Conservation (phyloP, 2,888 invertebrate species). For the Colostygia pectinataria region DNA sequence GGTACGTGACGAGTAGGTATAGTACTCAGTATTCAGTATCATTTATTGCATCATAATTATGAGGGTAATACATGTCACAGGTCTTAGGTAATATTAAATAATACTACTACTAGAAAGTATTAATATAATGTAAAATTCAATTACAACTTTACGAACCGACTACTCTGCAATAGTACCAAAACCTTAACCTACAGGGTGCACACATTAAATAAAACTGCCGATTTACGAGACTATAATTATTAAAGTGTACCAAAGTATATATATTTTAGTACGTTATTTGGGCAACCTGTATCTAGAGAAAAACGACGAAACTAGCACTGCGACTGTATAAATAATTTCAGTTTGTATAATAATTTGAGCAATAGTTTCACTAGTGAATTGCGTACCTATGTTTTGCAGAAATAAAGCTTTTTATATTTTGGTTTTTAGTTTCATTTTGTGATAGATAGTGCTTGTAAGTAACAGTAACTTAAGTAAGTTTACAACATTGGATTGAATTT, state of each 20-base stretch:
- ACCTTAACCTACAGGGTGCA: conserved; percentile 3
- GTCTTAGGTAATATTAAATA: too few relatives aligned
- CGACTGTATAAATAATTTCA: neutral
- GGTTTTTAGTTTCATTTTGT: conserved; percentile 11
- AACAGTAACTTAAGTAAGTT: too few relatives aligned
- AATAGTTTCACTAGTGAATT: conserved; percentile 10
- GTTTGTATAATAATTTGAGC: conserved; percentile 7
- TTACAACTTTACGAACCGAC: too few relatives aligned
- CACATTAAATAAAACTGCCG: neutral
- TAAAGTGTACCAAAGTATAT: neutral
- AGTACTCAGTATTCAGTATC: too few relatives aligned
- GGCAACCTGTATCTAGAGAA: neutral
- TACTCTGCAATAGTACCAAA: conserved; percentile 5
- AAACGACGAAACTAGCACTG: neutral
- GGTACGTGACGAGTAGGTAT: too few relatives aligned
- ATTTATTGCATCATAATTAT: too few relatives aligned
- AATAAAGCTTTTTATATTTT: conserved; percentile 24
- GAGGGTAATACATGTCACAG: too few relatives aligned
- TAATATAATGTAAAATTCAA: too few relatives aligned
- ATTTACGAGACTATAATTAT: too few relatives aligned
- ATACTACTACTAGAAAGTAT: too few relatives aligned
- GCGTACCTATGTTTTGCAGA: conserved; percentile 10
- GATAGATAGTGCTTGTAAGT: too few relatives aligned
- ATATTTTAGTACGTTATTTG: neutral
- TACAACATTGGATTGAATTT: too few relatives aligned